Percentiles rank a stretch among this genome's conserved stretches.
Conservation (phyloP, 2,888 invertebrate species). For the Monoplex corrugatus region DNA sequence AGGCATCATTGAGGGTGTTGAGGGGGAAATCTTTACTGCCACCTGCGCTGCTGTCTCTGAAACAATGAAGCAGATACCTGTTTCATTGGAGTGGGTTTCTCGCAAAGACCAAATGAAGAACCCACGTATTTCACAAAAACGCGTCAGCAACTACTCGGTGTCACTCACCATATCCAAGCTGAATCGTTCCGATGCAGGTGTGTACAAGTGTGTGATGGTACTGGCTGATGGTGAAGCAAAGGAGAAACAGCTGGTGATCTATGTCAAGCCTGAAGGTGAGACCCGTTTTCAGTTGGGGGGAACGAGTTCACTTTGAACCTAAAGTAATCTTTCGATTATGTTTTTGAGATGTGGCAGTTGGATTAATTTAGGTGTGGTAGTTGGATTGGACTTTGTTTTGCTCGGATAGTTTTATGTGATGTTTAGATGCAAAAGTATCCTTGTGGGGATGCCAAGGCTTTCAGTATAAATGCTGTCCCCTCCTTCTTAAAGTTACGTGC, state of each 20-base stretch:
- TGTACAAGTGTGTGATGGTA: slow-evolving; percentile 59
- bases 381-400: too few species aligned
- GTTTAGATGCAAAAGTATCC: too few species aligned
- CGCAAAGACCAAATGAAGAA: neutral
- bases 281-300: too few species aligned
- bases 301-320: too few species aligned
- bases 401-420: too few species aligned
- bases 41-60: slow-evolving; percentile 20
- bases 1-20: slow-evolving; percentile 19
- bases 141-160: slow-evolving; percentile 42
- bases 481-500: too few species aligned
- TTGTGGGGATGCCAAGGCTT: too few species aligned
- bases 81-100: slow-evolving; percentile 22
- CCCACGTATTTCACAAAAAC: slow-evolving; percentile 6
- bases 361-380: too few species aligned
- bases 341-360: too few species aligned
- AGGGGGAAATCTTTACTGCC: slow-evolving; percentile 19
- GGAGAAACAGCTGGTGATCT: slow-evolving; percentile 54
- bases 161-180: slow-evolving; percentile 55
- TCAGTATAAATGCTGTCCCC: too few species aligned
- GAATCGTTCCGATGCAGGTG: slow-evolving; percentile 59
- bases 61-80: neutral
- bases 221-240: slow-evolving; percentile 47
- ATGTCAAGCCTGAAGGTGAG: slow-evolving; percentile 53
- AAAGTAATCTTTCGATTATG: neutral